phyloP scores from a whole-genome alignment of 1,140 invertebrate genomes.

The Diploscapter pachys region DNA sequence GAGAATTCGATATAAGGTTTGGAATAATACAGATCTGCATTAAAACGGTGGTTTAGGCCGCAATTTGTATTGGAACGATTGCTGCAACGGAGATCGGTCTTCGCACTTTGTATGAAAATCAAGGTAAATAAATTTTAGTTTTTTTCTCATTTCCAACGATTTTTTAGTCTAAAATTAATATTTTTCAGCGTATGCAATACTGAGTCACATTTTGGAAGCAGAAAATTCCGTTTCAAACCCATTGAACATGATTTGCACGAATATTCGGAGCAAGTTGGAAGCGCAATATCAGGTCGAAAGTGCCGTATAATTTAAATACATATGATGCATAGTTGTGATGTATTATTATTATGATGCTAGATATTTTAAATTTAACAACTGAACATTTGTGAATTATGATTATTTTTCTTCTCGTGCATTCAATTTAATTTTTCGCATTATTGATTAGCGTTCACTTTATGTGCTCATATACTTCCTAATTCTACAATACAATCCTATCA shows the following conservation, averaged over 20 bases:
- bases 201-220: constrained; percentile 33
- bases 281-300: constrained; percentile 38
- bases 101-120: constrained; percentile 40
- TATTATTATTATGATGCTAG: too few relatives aligned
- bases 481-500: too few relatives aligned
- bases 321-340: too few relatives aligned
- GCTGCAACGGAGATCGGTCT: constrained; percentile 39
- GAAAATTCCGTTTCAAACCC: constrained; percentile 31
- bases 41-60: constrained; percentile 22
- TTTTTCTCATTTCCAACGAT: not conserved
- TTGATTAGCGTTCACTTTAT: too few relatives aligned
- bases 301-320: constrained; percentile 25
- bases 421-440: too few relatives aligned
- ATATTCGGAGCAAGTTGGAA: constrained; percentile 35
- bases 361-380: too few relatives aligned
- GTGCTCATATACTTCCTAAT: too few relatives aligned
- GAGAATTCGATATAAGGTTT: constrained; percentile 42
- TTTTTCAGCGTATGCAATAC: constrained; percentile 34
- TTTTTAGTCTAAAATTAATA: not conserved
- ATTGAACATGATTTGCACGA: constrained; percentile 40
- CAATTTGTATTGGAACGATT: constrained; percentile 46
- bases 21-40: not conserved
- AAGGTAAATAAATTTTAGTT: constrained; percentile 24
- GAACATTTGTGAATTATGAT: too few relatives aligned
- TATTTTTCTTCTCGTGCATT: too few relatives aligned